These are phyloP conservation scores for Amiota minor DNA, from an alignment of 2,888 invertebrate species.

Conservation along the genomic window DNA sequence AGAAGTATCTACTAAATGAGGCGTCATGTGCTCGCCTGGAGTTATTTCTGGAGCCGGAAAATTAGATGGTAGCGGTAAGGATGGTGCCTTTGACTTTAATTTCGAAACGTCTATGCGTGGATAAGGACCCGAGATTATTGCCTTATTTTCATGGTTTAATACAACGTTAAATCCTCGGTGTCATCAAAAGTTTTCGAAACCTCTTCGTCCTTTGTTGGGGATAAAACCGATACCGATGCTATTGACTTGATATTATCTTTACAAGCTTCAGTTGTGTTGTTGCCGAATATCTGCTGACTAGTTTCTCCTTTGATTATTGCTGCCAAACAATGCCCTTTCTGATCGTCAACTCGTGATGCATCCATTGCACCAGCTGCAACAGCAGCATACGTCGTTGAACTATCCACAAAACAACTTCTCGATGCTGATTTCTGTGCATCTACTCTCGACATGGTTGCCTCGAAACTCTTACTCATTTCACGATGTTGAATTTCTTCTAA, in stretches of 20 bases:
- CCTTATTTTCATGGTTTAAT: not conserved
- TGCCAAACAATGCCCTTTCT: slow-evolving; percentile 14
- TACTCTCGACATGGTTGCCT: slow-evolving; percentile 58
- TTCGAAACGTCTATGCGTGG: slow-evolving; percentile 5
- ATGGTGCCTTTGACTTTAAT: slow-evolving; percentile 28
- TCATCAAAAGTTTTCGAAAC: not conserved
- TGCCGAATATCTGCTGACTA: slow-evolving; percentile 8
- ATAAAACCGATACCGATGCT: not conserved
- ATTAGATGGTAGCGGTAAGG: slow-evolving; percentile 13
- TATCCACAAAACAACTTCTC: slow-evolving; percentile 47
- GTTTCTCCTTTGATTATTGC: not conserved
- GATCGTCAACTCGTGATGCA: too few species aligned
- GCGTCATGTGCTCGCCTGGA: slow-evolving; percentile 76
- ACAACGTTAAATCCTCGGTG: not conserved
- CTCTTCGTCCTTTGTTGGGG: slow-evolving; percentile 30
- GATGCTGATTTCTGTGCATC: slow-evolving; percentile 8
- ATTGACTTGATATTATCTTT: not conserved
- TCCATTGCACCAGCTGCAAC: slow-evolving; percentile 47
- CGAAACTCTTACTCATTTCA: slow-evolving; percentile 71
- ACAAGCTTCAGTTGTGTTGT: slow-evolving; percentile 21
- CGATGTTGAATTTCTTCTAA: slow-evolving; percentile 73
- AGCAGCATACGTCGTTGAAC: slow-evolving; percentile 54
- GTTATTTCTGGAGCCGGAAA: slow-evolving; percentile 52
- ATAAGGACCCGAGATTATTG: slow-evolving; percentile 23
- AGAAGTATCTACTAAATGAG: slow-evolving; percentile 78